These are phyloP conservation scores for Typhlichthys subterraneus DNA, from an alignment of 2,797 vertebrate genomes.

Conservation along the genomic window DNA sequence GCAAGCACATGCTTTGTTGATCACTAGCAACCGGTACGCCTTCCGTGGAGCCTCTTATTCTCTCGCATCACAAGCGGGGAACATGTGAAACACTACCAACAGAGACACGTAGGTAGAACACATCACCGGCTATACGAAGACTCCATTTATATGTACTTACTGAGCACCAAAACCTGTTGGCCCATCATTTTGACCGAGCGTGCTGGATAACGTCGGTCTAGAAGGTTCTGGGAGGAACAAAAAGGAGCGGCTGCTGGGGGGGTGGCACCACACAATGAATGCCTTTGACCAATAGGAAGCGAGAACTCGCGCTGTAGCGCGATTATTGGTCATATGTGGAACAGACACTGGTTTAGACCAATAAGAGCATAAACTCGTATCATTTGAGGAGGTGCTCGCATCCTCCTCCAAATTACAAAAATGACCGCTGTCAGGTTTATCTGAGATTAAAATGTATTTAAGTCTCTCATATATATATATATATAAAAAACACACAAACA, in stretches of 20 bases:
- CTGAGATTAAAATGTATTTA: too few relatives aligned
- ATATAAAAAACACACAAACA: too few relatives aligned
- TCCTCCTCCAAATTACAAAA: too few relatives aligned
- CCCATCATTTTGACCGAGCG: slow-evolving; percentile 82
- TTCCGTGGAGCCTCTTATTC: neutral
- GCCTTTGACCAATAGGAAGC: slow-evolving; percentile 53
- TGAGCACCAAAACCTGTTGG: slow-evolving; percentile 88
- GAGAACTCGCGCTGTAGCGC: neutral
- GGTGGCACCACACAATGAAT: neutral
- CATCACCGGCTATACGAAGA: neutral
- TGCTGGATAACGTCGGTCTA: slow-evolving; percentile 31
- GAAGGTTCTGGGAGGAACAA: slow-evolving; percentile 78
- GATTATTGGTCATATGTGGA: neutral
- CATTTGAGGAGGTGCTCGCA: too few relatives aligned
- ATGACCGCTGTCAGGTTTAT: too few relatives aligned
- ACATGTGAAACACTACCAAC: too few relatives aligned
- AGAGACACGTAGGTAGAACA: neutral
- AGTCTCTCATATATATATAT: too few relatives aligned
- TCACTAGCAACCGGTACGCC: neutral
- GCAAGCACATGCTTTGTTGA: slow-evolving; percentile 16
- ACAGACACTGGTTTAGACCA: slow-evolving; percentile 42
- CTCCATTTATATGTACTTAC: slow-evolving; percentile 69
- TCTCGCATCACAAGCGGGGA: neutral
- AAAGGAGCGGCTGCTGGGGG: slow-evolving; percentile 27
- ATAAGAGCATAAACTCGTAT: slow-evolving; percentile 26